Evolutionary conservation across 2,888 invertebrate species (phyloP), one percentile per base, ranked within the genome.

Genomic region (Hymenopus coronatus): DNA sequence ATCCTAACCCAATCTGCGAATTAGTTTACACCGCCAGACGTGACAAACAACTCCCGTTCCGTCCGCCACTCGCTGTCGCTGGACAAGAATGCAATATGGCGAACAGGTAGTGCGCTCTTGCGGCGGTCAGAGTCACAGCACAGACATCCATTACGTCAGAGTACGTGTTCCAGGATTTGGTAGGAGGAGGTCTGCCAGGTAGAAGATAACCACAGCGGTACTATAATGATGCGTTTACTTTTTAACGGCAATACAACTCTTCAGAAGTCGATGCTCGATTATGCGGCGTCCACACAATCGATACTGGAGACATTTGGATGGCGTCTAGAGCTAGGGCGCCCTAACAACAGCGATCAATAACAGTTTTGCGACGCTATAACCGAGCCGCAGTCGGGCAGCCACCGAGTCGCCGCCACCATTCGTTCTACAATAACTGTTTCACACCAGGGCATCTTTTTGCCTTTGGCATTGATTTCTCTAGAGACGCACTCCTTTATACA

Each of bases 51-150:
- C 40, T 40, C 40, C 40, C 40, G 40, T 40, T 40, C 40, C 40
- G 40, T 12, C 40, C 40, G 40, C 12, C 40, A 40, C 40, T 20
- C 15, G 54, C 54, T 70, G 54, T 70, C 54, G 54, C 54, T 28
- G 9, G 28, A 46, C 20, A 86, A 28, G 86, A 87, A 87, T 87
- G 46, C 87, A 87, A 87, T 40, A 87, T 87, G 87, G 87, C 87
- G 87, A 54, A 82, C 87, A 87, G 87, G 87, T 87, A 82, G 12
- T 33, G 9, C 82, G 28, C 33, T 82, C 70, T 54, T 40, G 85
- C 46, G 40, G 85, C 85, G 28, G 46, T 20, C 86, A 54, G 81
- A 81, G 81, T 28, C 28, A 82, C 81, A 25, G 81, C 28, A 82
- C 81, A 25, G 81, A 40, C 81, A 28, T 0, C 3, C 33, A 87